Evolutionary conservation across 2,797 vertebrate genomes (phyloP), one percentile per base, ranked within the genome.

Genomic region (Bucorvus abyssinicus): DNA sequence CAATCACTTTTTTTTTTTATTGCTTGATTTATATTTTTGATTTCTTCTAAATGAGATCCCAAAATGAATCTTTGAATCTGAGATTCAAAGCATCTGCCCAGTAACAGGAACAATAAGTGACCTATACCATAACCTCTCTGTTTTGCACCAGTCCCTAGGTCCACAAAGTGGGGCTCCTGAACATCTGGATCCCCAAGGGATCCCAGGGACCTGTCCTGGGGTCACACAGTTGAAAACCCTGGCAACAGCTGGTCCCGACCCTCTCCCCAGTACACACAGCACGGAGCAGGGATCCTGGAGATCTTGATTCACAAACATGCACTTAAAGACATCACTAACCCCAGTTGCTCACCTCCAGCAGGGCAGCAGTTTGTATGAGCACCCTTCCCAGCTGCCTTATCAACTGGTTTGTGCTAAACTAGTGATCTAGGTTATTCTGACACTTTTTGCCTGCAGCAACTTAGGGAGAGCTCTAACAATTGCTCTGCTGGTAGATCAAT

Each of bases 121-220:
- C 60, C 53, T 27, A 40, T 0, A 45, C 24, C 29, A 55, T 50
- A 44, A 56, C 44, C 50, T 12, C 22, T 79, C 52, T 26, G 18
- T 21, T 57, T 47, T 59, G 30, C 14, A 55, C 34, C 0, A 0
- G 22, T 38, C 50, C 22, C 38, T 27, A 26, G 14, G 20, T 47
- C 34, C 40, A 60, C 40, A 27, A 63, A 68, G 44, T 2, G 2
- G 3, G 27, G 6, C 22, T 22, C 49, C 56, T 29, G 2, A 71
- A 38, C 17, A 59, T 24, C 22, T 24, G 36, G 42, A 57, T 65
- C 12, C 59, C 27, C 27, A 29, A 19, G 20, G 23, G 40, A 81
- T 14, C 44, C 34, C 74, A 69, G 10, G 4, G 50, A 65, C 21
- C 16, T 1, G 0, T 27, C 23, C 63, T 2, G 1, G 21, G 17